Percentiles rank a stretch among this genome's conserved stretches.
phyloP scores from a whole-genome alignment of 1,140 invertebrate species.

The Oreohelix idahoensis region DNA sequence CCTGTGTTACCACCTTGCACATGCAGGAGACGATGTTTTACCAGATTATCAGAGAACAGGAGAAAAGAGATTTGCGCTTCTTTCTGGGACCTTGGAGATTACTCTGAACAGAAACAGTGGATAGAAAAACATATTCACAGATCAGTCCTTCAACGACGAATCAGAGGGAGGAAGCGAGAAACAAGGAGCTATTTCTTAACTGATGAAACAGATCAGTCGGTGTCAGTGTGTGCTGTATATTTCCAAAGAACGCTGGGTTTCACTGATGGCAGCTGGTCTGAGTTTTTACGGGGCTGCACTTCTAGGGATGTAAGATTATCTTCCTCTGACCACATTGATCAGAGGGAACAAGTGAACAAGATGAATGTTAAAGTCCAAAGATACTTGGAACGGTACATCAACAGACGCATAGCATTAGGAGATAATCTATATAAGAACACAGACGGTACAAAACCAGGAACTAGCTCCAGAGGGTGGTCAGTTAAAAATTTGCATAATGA shows the following conservation, averaged over 20 bases:
- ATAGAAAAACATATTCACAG: neutral
- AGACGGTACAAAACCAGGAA: neutral
- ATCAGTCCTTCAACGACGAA: neutral
- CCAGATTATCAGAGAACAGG: neutral
- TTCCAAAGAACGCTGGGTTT: slow-evolving; percentile 4
- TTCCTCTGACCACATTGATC: neutral
- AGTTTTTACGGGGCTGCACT: neutral
- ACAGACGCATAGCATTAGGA: neutral
- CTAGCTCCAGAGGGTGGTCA: neutral
- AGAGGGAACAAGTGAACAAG: neutral
- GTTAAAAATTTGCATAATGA: neutral
- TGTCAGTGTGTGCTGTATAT: neutral
- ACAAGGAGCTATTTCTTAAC: neutral
- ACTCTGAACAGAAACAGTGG: neutral
- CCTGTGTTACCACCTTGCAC: neutral
- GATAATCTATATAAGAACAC: neutral
- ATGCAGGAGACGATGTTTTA: neutral
- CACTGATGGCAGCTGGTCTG: too few relatives aligned
- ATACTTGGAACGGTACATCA: neutral
- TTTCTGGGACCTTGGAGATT: neutral
- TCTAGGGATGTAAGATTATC: neutral
- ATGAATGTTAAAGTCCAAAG: neutral
- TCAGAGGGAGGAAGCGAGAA: neutral
- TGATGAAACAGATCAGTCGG: neutral
- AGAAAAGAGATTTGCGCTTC: neutral